Conservation (phyloP, 2,888 invertebrate genomes). For the Parochlus steinenii region DNA sequence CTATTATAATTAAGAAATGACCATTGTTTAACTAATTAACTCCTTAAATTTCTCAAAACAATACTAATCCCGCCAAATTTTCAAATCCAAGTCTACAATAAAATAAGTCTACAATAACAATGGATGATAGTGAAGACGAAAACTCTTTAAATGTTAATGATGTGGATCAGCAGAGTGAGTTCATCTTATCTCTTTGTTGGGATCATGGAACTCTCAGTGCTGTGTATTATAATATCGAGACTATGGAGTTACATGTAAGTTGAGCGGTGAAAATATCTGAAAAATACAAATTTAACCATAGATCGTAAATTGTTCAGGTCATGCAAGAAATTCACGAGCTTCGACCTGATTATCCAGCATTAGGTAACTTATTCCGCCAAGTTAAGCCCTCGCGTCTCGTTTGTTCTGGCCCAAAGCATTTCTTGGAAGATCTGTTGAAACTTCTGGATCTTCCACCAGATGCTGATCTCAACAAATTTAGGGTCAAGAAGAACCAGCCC, state of each 20-base stretch:
- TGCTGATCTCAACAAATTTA: slow-evolving; percentile 12
- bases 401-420: slow-evolving; percentile 14
- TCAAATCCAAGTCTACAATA: no score
- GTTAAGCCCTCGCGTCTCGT: slow-evolving; percentile 14
- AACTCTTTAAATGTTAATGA: no score
- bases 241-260: slow-evolving; percentile 15
- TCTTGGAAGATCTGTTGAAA: slow-evolving; percentile 14
- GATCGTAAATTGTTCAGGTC: neutral
- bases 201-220: slow-evolving; percentile 14
- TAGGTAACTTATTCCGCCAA: slow-evolving; percentile 16
- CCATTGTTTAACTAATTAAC: no score
- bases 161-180: slow-evolving; percentile 3
- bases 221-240: slow-evolving; percentile 14
- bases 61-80: no score
- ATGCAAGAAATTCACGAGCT: slow-evolving; percentile 15
- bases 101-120: neutral
- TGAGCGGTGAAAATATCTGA: neutral
- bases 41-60: no score
- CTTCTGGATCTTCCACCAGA: slow-evolving; percentile 10
- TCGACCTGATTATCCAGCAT: slow-evolving; percentile 14
- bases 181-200: slow-evolving; percentile 16
- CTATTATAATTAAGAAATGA: no score
- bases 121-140: slow-evolving; percentile 1
- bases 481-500: slow-evolving; percentile 4
- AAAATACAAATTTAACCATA: neutral